Percentiles rank a stretch among this genome's conserved stretches.
These are phyloP conservation scores for Martes martes DNA, from an alignment of 2,113 vertebrate genomes.

Conservation along the genomic window DNA sequence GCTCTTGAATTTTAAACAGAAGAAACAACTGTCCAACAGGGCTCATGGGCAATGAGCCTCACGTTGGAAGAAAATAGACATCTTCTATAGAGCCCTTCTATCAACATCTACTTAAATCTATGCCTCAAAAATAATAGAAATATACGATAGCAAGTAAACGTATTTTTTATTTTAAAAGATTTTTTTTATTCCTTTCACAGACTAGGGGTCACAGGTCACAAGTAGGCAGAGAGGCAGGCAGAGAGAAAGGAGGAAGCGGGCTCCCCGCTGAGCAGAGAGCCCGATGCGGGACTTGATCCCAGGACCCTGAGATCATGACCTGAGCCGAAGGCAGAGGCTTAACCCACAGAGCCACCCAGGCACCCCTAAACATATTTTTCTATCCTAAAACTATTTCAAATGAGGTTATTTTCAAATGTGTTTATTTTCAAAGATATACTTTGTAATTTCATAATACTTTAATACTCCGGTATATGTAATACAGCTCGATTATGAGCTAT, in stretches of 20 bases:
- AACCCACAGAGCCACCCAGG: too few relatives aligned
- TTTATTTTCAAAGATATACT: constrained; percentile 64
- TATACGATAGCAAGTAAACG: constrained; percentile 84
- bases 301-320: too few relatives aligned
- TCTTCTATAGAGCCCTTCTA: constrained; percentile 52
- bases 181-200: too few relatives aligned
- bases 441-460: constrained; percentile 53
- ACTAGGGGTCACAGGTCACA: too few relatives aligned
- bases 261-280: too few relatives aligned
- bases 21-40: constrained; percentile 57
- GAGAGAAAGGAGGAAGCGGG: too few relatives aligned
- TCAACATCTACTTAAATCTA: constrained; percentile 50
- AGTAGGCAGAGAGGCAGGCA: too few relatives aligned
- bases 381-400: constrained; percentile 52
- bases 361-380: constrained; percentile 66
- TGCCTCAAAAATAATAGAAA: constrained; percentile 2
- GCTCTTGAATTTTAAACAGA: constrained; percentile 77
- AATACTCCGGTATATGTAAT: constrained; percentile 51
- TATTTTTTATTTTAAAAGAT: not conserved
- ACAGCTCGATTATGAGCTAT: not conserved
- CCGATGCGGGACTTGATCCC: too few relatives aligned
- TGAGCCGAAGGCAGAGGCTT: too few relatives aligned
- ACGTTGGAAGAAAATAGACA: not conserved
- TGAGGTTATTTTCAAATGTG: constrained; percentile 64
- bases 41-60: constrained; percentile 72